Evolutionary conservation across 2,888 invertebrate genomes (phyloP).

Genomic region (Gisinianus flammeolus): DNA sequence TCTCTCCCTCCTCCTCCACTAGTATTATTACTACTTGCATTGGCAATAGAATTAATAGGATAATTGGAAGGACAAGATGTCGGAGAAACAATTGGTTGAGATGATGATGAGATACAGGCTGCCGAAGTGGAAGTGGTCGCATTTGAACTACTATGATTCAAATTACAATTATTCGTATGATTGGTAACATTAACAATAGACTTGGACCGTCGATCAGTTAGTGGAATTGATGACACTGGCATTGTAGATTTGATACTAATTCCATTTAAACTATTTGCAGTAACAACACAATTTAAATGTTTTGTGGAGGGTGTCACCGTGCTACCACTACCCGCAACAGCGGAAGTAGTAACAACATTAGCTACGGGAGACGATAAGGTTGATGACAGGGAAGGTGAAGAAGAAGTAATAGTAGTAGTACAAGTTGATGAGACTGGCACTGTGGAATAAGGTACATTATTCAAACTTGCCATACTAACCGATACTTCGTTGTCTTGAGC

Average conservation of each 20-base stretch:
- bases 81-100: neutral
- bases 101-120: slow-evolving; percentile 7
- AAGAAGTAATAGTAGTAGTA: slow-evolving; percentile 2
- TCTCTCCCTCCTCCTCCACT: neutral
- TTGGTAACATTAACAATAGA: neutral
- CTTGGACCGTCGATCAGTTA: neutral
- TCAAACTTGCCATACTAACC: neutral
- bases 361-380: neutral
- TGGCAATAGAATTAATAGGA: slow-evolving; percentile 14
- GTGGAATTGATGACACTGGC: neutral
- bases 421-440: slow-evolving; percentile 17
- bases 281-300: slow-evolving; percentile 25
- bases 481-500: slow-evolving; percentile 29
- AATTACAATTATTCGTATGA: slow-evolving; percentile 20
- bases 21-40: neutral
- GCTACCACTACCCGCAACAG: neutral
- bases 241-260: slow-evolving; percentile 1
- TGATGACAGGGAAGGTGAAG: neutral
- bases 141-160: neutral
- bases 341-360: neutral
- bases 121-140: neutral
- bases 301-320: neutral
- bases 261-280: slow-evolving; percentile 20
- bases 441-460: slow-evolving; percentile 26
- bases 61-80: slow-evolving; percentile 4